phyloP scores from a whole-genome alignment of 2,888 invertebrate species.

The Metellina segmentata region DNA sequence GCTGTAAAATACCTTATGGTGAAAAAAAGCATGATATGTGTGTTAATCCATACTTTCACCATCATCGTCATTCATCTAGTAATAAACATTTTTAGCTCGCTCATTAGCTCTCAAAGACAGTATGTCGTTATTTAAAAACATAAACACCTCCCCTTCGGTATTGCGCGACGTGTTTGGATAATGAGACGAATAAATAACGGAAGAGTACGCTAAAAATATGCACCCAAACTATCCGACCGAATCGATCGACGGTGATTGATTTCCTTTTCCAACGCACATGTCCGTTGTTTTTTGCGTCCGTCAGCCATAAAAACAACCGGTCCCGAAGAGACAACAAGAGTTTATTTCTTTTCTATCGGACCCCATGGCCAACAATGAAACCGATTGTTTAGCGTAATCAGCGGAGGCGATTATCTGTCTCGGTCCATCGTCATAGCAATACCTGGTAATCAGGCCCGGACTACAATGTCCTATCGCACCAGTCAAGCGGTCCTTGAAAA shows the following conservation, averaged over 20 bases:
- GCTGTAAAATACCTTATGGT: no score
- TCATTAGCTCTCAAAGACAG: no score
- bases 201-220: background rate
- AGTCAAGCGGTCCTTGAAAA: conserved; percentile 1
- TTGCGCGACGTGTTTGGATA: no score
- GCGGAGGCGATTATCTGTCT: background rate
- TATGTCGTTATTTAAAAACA: no score
- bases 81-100: no score
- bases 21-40: no score
- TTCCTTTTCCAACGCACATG: background rate
- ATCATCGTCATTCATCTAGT: no score
- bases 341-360: background rate
- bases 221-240: background rate
- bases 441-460: conserved; percentile 2
- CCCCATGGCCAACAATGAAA: background rate
- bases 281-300: background rate
- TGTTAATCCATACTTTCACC: no score
- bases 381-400: background rate
- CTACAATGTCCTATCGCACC: background rate
- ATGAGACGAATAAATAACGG: no score
- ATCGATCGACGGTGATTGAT: background rate
- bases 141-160: no score
- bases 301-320: background rate
- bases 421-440: background rate
- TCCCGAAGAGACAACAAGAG: background rate